Conservation (phyloP, 2,888 invertebrate genomes). For the Andrena haemorrhoa region DNA sequence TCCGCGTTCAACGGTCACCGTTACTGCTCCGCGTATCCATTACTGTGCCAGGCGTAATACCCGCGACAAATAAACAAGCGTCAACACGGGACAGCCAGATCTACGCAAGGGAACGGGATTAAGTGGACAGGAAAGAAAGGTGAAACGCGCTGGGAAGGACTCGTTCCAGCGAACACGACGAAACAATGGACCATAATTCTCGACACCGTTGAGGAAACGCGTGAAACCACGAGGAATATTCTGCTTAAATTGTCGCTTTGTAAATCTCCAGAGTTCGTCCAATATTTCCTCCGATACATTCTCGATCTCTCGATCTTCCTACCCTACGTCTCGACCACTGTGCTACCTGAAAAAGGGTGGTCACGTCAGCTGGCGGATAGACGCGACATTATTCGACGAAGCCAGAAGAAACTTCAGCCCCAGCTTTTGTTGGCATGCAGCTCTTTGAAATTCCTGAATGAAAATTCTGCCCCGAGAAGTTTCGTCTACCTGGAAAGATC, state of each 20-base stretch:
- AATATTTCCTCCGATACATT: too few relatives aligned
- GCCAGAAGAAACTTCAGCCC: slow-evolving; percentile 39
- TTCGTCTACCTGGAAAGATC: slow-evolving; percentile 40
- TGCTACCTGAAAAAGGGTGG: slow-evolving; percentile 48
- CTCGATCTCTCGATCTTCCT: neutral
- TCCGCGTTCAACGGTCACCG: slow-evolving; percentile 25
- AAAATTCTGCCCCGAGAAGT: slow-evolving; percentile 24
- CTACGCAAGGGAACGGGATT: slow-evolving; percentile 33
- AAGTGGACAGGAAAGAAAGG: slow-evolving; percentile 35
- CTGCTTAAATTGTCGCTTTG: neutral
- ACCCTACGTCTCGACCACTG: neutral
- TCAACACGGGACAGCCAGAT: slow-evolving; percentile 35
- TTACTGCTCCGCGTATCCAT: slow-evolving; percentile 38
- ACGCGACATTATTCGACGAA: slow-evolving; percentile 26
- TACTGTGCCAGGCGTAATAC: slow-evolving; percentile 50
- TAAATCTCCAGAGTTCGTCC: neutral
- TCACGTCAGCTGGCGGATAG: slow-evolving; percentile 14
- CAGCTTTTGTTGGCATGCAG: slow-evolving; percentile 39
- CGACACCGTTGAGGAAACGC: slow-evolving; percentile 27
- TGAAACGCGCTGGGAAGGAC: slow-evolving; percentile 29
- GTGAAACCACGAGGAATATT: slow-evolving; percentile 14
- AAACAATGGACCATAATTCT: slow-evolving; percentile 59
- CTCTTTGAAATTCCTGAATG: slow-evolving; percentile 28
- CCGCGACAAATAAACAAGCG: slow-evolving; percentile 60
- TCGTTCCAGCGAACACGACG: slow-evolving; percentile 23